These are phyloP conservation scores for Seira ritae DNA, from an alignment of 2,888 invertebrate species.

Conservation along the genomic window DNA sequence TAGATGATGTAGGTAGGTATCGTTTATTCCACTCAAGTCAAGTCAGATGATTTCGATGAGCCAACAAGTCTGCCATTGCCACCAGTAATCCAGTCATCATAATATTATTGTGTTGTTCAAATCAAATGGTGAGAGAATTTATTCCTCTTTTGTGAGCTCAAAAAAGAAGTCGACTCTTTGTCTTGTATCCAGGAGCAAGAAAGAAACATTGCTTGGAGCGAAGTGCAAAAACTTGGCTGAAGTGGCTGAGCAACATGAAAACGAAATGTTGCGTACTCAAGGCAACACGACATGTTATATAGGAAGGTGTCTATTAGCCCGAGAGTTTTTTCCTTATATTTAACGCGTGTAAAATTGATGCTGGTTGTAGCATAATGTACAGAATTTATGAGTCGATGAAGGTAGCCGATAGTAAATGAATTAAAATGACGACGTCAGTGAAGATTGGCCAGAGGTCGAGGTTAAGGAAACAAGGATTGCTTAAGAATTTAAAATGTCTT, in stretches of 20 bases:
- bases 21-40: neutral
- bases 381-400: too few relatives aligned
- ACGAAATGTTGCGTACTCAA: neutral
- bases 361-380: too few relatives aligned
- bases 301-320: too few relatives aligned
- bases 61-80: constrained; percentile 40
- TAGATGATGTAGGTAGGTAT: too few relatives aligned
- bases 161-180: neutral
- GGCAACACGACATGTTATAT: neutral
- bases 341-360: neutral
- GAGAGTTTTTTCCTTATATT: neutral
- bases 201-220: constrained; percentile 31
- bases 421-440: neutral
- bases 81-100: neutral
- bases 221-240: neutral
- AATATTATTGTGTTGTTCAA: neutral
- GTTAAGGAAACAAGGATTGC: too few relatives aligned
- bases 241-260: neutral
- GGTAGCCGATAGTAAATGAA: too few relatives aligned
- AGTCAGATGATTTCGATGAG: constrained; percentile 26
- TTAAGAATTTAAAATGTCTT: too few relatives aligned
- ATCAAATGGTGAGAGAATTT: too few relatives aligned
- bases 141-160: neutral
- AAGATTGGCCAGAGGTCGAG: neutral
- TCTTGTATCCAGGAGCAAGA: neutral